Evolutionary conservation across 2,888 invertebrate species (phyloP).

Genomic region (Ormyrus labotus): DNA sequence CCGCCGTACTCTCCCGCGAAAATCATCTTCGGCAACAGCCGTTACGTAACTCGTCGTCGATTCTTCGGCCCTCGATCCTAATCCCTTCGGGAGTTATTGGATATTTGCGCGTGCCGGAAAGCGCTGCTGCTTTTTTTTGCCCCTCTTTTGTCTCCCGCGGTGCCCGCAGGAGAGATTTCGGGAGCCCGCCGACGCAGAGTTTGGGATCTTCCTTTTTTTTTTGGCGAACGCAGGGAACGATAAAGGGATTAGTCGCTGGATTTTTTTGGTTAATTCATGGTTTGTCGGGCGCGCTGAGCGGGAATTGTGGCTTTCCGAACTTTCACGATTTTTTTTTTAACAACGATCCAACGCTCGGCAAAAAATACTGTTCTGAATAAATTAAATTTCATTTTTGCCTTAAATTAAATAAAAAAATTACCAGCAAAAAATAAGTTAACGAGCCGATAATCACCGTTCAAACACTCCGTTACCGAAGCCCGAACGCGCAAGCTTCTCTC

Average conservation of each 20-base stretch:
- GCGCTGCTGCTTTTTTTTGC: conserved; percentile 26
- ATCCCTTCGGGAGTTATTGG: conserved; percentile 52
- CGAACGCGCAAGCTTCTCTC: not conserved
- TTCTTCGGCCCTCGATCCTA: conserved; percentile 31
- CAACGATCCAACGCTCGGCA: not conserved
- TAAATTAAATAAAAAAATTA: not conserved
- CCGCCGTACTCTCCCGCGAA: not conserved
- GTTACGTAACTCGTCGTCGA: conserved; percentile 16
- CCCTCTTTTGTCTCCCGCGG: not conserved
- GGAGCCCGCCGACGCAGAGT: no score
- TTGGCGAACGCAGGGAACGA: no score
- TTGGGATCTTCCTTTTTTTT: not conserved
- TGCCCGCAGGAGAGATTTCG: no score
- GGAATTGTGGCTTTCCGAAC: not conserved
- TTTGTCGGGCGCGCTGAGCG: not conserved
- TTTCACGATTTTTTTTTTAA: not conserved
- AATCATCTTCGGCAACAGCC: not conserved
- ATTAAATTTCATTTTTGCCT: no score
- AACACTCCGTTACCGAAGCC: no score
- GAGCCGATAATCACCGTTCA: no score
- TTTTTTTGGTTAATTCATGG: not conserved
- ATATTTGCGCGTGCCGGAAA: conserved; percentile 44
- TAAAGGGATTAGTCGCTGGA: no score
- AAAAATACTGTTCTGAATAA: not conserved
- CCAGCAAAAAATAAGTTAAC: not conserved